A percentile compares a stretch with the other conserved stretches of the same genome.
These are phyloP conservation scores for Hylaeus volcanicus DNA, from an alignment of 1,140 invertebrate genomes.

Conservation along the genomic window DNA sequence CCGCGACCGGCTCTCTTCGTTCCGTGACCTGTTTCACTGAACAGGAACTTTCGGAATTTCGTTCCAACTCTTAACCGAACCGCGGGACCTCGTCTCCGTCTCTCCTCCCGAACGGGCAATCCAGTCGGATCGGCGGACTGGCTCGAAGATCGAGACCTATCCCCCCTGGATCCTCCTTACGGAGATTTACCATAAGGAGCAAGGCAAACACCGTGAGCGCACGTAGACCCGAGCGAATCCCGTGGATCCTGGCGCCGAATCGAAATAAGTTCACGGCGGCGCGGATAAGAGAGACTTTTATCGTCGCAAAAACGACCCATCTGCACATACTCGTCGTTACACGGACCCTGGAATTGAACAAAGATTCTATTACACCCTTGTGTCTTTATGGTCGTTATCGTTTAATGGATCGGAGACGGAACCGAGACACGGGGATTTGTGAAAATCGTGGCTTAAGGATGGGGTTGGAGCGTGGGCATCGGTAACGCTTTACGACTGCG, in stretches of 20 bases:
- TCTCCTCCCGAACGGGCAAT: not conserved
- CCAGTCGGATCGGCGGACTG: not conserved
- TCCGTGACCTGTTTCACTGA: constrained; percentile 64
- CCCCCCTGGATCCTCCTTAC: not conserved
- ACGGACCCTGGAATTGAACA: not conserved
- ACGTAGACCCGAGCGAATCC: constrained; percentile 6
- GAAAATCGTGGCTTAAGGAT: not conserved
- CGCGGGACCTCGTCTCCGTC: not conserved
- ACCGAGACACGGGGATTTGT: not conserved
- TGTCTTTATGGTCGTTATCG: constrained; percentile 18
- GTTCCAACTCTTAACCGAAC: constrained; percentile 27
- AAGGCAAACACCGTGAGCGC: constrained; percentile 2
- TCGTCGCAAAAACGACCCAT: constrained; percentile 12
- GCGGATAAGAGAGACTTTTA: constrained; percentile 15
- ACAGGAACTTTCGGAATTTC: constrained; percentile 55
- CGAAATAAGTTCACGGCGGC: constrained; percentile 17
- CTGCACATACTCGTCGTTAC: not conserved
- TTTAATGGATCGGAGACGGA: constrained; percentile 17
- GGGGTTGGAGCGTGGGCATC: too few species aligned
- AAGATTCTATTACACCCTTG: constrained; percentile 14
- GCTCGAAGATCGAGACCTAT: not conserved
- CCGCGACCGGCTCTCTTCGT: constrained; percentile 39
- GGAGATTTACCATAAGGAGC: constrained; percentile 29
- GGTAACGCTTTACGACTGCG: constrained; percentile 1
- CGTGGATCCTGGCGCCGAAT: not conserved